phyloP scores from a whole-genome alignment of 2,888 invertebrate species.

The Anticlea derivata region DNA sequence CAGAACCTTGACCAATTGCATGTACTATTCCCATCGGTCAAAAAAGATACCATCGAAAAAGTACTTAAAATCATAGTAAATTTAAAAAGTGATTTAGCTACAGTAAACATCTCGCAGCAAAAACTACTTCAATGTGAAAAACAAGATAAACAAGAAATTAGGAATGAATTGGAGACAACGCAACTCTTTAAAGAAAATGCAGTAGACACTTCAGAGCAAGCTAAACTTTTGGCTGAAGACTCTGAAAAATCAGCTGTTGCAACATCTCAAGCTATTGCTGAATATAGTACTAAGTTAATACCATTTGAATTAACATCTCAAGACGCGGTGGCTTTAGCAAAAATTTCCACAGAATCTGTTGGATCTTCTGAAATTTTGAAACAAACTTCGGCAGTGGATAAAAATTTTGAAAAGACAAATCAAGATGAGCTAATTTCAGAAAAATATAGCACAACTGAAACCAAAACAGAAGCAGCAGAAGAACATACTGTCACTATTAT shows the following conservation, averaged over 20 bases:
- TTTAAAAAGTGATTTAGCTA: conserved; percentile 36
- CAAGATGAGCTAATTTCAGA: neutral
- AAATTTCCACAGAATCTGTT: neutral
- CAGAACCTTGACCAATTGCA: conserved; percentile 35
- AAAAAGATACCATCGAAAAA: conserved; percentile 31
- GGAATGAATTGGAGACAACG: neutral
- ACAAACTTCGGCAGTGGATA: neutral
- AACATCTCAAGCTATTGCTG: conserved; percentile 4
- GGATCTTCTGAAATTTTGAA: neutral
- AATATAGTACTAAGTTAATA: neutral
- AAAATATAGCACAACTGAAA: neutral
- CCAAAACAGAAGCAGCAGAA: neutral
- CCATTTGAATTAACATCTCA: neutral
- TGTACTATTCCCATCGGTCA: conserved; percentile 26
- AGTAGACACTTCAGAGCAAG: conserved; percentile 1
- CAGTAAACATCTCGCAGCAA: conserved; percentile 15
- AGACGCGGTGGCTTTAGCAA: neutral
- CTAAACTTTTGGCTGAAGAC: neutral
- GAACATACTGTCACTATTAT: neutral
- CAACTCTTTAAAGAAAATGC: neutral
- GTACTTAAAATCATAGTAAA: conserved; percentile 33
- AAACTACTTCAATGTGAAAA: neutral
- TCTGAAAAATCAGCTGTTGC: neutral
- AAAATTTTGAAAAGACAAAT: neutral
- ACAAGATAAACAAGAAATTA: too few species aligned